Evolutionary conservation across 2,888 invertebrate genomes (phyloP), one percentile per base, ranked within the genome.

Genomic region (Agrotis exclamationis): DNA sequence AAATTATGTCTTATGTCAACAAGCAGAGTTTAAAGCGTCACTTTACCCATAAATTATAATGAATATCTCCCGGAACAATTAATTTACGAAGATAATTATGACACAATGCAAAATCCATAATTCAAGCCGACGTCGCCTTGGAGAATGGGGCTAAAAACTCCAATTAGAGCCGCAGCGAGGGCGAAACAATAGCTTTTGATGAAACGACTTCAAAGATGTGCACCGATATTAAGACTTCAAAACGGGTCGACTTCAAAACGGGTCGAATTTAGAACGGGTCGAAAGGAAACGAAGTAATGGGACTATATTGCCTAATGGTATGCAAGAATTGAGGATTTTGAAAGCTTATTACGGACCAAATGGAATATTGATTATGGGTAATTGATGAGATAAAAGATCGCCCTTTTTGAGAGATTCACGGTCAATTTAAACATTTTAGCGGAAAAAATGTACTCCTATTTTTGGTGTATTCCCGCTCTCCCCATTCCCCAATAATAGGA

Each of bases 161-260:
- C 82, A 84, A 84, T 84, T 84, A 84, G 79, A 70, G 65, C 58
- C 54, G 44, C 50, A 50, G 57, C 39, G 53, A 18, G 48, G 66
- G 50, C 48, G 63, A 81, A 76, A 85, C 82, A 85, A 85, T 79
- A 65, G 84, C 74, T 67, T 76, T 72, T 81, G 74, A 83, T 71
- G 63, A 73, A 75, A 74, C 65, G 71, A 76, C 72, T 74, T 74
- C 68, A 83, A 71, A 84, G 85, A 80, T 70, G 57, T 74, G 80
- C 81, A 78, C 66, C 65, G 50, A 85, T 84, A 85, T 83, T 83
- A 74, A 83, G 68, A 63, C 57, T 66, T 51, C 57, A 69, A 79
- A 74, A 62, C 14, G 60, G 54, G 68, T 14, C 33, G 58, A 62
- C 47, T 68, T 47, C 62, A 66, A 75, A 64, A 62, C 70, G 50